phyloP scores from a whole-genome alignment of 2,113 vertebrate species.

The Hoplias malabaricus region DNA sequence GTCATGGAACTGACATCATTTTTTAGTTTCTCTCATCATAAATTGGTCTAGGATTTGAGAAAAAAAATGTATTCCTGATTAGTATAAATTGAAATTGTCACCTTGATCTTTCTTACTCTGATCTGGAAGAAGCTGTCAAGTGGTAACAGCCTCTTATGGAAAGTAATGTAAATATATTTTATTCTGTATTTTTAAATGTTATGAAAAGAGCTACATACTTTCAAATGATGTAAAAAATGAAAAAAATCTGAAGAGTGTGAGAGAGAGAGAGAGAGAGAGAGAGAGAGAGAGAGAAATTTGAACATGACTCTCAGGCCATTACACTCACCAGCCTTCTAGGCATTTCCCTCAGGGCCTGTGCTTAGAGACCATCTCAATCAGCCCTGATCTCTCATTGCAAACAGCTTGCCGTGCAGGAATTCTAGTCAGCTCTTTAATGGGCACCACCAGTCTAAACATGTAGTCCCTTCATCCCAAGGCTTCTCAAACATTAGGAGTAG shows the following conservation, averaged over 20 bases:
- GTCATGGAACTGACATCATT: neutral
- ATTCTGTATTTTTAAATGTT: no score
- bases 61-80: neutral
- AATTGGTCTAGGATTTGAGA: neutral
- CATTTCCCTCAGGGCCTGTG: neutral
- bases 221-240: no score
- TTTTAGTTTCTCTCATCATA: neutral
- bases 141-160: no score
- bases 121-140: neutral
- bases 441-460: slow-evolving; percentile 64
- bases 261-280: no score
- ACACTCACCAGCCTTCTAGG: neutral
- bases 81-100: neutral
- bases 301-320: neutral
- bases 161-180: no score
- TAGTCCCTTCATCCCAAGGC: slow-evolving; percentile 25
- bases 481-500: slow-evolving; percentile 12
- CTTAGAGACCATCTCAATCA: slow-evolving; percentile 61
- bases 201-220: no score
- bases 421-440: slow-evolving; percentile 55
- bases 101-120: neutral
- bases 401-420: slow-evolving; percentile 53
- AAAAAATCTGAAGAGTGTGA: no score
- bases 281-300: no score
- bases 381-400: slow-evolving; percentile 51